phyloP scores from a whole-genome alignment of 2,797 vertebrate species.

The Enteromius argenteus region DNA sequence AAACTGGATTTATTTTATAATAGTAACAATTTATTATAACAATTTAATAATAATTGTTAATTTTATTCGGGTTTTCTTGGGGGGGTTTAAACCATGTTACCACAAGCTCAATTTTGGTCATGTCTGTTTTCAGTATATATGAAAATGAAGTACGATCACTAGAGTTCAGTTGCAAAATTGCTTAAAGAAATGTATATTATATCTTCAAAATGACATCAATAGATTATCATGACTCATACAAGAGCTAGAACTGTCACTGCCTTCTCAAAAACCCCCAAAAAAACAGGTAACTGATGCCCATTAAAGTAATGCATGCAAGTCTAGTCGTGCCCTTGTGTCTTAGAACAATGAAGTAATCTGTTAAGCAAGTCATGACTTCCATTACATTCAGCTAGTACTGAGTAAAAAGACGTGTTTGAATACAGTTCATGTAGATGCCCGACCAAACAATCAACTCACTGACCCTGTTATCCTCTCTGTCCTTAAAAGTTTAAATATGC shows the following conservation, averaged over 20 bases:
- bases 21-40: not conserved
- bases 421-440: not conserved
- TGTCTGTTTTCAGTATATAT: not conserved
- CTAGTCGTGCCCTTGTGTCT: not conserved
- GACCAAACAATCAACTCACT: not conserved
- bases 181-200: not conserved
- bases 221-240: not conserved
- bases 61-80: not conserved
- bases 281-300: not conserved
- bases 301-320: not conserved
- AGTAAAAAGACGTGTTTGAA: not conserved
- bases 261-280: not conserved
- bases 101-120: not conserved
- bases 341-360: not conserved
- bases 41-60: not conserved
- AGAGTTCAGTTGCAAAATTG: not conserved
- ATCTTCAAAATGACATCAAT: not conserved
- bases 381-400: not conserved
- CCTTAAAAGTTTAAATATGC: not conserved
- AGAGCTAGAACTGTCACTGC: not conserved
- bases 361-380: not conserved
- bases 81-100: not conserved
- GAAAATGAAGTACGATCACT: not conserved
- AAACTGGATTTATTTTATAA: not conserved
- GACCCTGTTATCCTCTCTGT: not conserved